Evolutionary conservation across 2,888 invertebrate genomes (phyloP), one percentile per base, ranked within the genome.

Genomic region (Polydrusus tereticollis): DNA sequence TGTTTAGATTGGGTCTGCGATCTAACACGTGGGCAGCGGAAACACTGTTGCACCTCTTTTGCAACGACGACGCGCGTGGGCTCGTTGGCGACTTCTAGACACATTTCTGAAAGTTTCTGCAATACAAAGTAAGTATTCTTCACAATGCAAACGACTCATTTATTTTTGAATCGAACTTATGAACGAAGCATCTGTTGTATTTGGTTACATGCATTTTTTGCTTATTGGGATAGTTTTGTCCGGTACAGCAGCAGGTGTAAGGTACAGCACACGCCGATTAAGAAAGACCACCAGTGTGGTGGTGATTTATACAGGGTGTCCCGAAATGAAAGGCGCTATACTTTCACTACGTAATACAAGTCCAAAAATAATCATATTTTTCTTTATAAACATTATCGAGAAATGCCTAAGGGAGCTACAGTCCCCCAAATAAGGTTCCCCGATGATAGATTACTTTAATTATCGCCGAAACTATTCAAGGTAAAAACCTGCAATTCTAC

Each of bases 21-120:
- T 52, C 52, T 29, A 58, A 36, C 60, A 45, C 57, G 71, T 71
- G 65, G 71, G 71, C 65, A 71, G 71, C 71, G 71, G 71, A 71
- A 71, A 65, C 71, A 60, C 33, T 68, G 59, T 58, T 66, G 65
- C 71, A 65, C 65, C 58, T 71, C 65, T 69, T 69, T 70, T 55
- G 65, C 52, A 59, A 68, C 36, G 38, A 58, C 16, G 68, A 50
- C n/a, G 10, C 36, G 71, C 38, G 65, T 52, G 59, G 65, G 59
- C 21, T 26, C 16, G 14, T 29, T 65, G 71, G 71, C 65, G 65
- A 66, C 66, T 43, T 66, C 65, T 52, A 58, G 65, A 41, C 50
- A 65, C 65, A 41, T 70, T 47, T 69, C 57, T 63, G 29, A 18
- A 33, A 55, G 38, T 43, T 43, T 36, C 29, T 57, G 29, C 65